Evolutionary conservation across 2,113 vertebrate genomes (phyloP), one percentile per base, ranked within the genome.

Genomic region (Leuciscus idus): DNA sequence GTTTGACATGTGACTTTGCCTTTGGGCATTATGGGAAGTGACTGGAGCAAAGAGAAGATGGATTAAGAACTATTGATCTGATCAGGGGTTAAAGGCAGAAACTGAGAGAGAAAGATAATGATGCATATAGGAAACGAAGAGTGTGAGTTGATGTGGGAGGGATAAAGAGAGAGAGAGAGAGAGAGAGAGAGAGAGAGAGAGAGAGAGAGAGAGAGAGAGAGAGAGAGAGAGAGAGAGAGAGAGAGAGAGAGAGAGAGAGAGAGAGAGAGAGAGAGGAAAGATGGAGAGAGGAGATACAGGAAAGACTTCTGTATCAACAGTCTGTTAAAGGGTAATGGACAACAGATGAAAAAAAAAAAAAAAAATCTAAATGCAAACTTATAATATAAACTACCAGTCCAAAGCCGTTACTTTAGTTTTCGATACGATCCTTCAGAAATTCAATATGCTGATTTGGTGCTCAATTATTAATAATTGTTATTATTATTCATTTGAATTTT

Each of bases 1-100:
- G 91, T 93, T 93, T 94, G 93, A 95, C 93, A 92, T 80, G 76
- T 93, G 90, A 94, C 93, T 92, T 90, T 88, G 87, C 89, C 90
- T 66, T 86, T 76, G 86, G 90, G 92, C 93, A 89, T 88, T 90
- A 91, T 87, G 91, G 92, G 93, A 94, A 91, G 90, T 91, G 92
- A 93, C 92, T 92, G 92, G 90, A 76, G 59, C 52, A 68, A 62
- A 88, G 89, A 90, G 81, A 90, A 88, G 89, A 83, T 82, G 90
- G 91, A 92, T 93, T 93, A 93, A 89, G 91, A 89, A 90, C 89
- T 93, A 93, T 95, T 87, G 92, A 94, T 94, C 91, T 52, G 30
- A 23, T 12, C 50, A 82, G 30, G 57, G 62, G 26, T 91, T 86
- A 28, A 91, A 92, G 93, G 95, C 93, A 93, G 91, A 93, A 92